Base-by-base conservation (phyloP, 2,888 invertebrate species). In the Cheilosia soror region DNA sequence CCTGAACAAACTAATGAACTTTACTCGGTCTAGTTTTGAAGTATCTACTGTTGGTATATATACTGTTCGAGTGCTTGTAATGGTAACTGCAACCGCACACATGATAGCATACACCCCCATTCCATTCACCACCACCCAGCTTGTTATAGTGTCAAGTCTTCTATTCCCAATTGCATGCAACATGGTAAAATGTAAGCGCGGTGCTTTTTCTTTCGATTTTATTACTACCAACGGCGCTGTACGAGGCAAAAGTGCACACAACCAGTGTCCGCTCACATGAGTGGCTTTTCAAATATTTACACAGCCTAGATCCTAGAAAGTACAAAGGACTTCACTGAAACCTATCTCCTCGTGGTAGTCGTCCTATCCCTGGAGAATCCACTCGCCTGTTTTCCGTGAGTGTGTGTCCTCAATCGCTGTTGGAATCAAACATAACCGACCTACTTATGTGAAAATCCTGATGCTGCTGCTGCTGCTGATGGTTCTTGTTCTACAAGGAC, bases 251-350 rank as follows among this genome's bases (percentile, higher is more conserved):
- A 57, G 27, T 71, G 51, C 62, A 76, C 62, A 65, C 57, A 57
- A 37, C 49, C 57, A 81, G 49, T 71, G 81, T 60, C 44, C 68
- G 53, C 60, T 76, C 66, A 33, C 40, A 62, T 49, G 66, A 85
- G 76, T 62, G 53, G 49, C 37, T 62, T 77, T 72, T 72, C 81
- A 85, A 85, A 81, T 77, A 85, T 85, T 81, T 80, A 72, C 85
- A 49, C 63, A 85, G 71, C 80, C 84, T 72, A 85, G 66, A 85
- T 62, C 75, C 75, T 71, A 75, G 69, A 75, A 75, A 76, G 33
- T 25, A 55, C 73, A 73, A 80, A 62, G 66, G 68, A 68, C 68
- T 33, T 51, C 11, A 29, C 29, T 68, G n/a, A 37, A 71, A 65
- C 65, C 53, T 33, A 42, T 55, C 33, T 47, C 29, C 42, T 58